Evolutionary conservation across 2,888 invertebrate genomes (phyloP).

Genomic region (Brachylomia viminalis): DNA sequence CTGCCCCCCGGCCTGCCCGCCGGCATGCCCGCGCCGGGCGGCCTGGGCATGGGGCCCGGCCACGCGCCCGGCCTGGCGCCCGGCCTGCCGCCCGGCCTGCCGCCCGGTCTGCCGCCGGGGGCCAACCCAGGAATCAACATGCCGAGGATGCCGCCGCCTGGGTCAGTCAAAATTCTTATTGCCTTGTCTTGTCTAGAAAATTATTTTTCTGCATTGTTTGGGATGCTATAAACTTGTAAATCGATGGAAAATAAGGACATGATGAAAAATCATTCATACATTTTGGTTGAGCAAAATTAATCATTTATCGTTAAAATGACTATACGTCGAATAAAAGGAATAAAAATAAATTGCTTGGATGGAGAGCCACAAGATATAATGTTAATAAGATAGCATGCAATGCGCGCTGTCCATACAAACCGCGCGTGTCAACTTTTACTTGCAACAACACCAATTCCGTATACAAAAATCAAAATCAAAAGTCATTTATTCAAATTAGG

Average conservation of each 20-base stretch:
- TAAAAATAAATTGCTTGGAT: not conserved
- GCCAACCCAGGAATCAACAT: conserved; percentile 64
- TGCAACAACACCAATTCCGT: no score
- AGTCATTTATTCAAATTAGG: no score
- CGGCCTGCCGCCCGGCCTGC: conserved; percentile 25
- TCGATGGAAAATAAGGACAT: not conserved
- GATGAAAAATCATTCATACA: not conserved
- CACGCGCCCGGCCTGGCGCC: conserved; percentile 7
- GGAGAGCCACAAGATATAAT: not conserved
- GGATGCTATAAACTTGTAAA: not conserved
- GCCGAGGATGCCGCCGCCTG: conserved; percentile 81
- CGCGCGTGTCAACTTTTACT: no score
- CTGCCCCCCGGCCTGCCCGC: conserved; percentile 4
- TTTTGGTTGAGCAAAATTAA: not conserved
- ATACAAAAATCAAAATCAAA: no score
- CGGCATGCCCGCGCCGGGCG: conserved; percentile 32
- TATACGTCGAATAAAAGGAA: not conserved
- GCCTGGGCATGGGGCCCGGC: conserved; percentile 27
- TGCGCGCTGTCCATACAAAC: not conserved
- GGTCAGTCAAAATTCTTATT: conserved; percentile 67
- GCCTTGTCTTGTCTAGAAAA: not conserved
- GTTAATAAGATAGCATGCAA: not conserved
- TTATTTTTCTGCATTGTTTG: not conserved
- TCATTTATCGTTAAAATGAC: not conserved
- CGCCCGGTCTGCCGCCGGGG: conserved; percentile 34